Evolutionary conservation across 2,797 vertebrate genomes (phyloP), one percentile per base, ranked within the genome.

Genomic region (Varecia variegata): DNA sequence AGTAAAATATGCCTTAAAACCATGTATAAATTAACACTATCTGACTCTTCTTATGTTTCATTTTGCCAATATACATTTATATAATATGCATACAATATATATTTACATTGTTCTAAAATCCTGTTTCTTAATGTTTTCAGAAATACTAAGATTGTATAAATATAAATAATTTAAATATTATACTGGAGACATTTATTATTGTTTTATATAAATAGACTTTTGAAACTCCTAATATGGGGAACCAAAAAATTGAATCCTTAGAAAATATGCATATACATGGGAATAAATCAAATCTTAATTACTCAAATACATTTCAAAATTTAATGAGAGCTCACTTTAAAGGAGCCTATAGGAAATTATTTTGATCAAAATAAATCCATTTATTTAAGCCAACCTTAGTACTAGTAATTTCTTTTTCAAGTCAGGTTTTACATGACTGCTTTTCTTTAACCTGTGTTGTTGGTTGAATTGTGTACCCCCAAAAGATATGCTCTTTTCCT

Each of bases 1-100:
- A 93, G 73, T 54, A 91, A 92, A 93, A 91, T 95, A 96, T 96
- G 86, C 94, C 96, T 95, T 97, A 84, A 83, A 97, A 90, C 73
- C 40, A 92, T 40, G 68, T 77, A 77, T n/a, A 97, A 81, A 95
- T 97, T 90, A 77, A 97, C 86, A 80, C 88, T 96, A 68, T 80
- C 91, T 67, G 47, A 92, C 43, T 80, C 67, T 73, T 96, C 71
- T 62, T 88, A 45, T 15, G 30, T 94, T 96, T 96, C 84, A 67
- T 96, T 96, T 65, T 92, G 27, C 56, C 91, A 38, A 0, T 95
- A 13, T 70, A 70, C 2, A 40, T 38, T 70, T 70, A 70, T 70
- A 38, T 5, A 7, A 14, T 25, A 70, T 38, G 23, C 21, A 5
- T 38, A 68, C 92, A 89, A 80, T 40, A 93, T 18, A 84, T 86